A percentile compares a stretch with the other conserved stretches of the same genome.
Evolutionary conservation across 2,113 vertebrate species (phyloP).

Genomic region (Himantopus leucocephalus): DNA sequence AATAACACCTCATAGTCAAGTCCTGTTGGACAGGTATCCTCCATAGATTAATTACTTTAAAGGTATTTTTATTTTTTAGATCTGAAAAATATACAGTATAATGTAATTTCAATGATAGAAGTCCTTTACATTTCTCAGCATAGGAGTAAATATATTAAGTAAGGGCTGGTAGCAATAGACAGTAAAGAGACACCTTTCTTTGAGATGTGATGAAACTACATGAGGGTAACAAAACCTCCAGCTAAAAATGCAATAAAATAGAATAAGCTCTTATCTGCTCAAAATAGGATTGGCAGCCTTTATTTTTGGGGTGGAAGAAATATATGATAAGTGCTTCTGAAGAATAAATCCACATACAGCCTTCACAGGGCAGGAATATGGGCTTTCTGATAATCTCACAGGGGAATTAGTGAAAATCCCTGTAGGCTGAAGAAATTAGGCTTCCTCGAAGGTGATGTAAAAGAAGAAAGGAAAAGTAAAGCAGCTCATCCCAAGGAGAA

Average conservation of each 20-base stretch:
- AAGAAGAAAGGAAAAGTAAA: neutral
- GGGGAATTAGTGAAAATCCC: neutral
- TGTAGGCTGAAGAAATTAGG: neutral
- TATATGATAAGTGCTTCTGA: neutral
- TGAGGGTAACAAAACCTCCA: neutral
- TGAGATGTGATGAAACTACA: neutral
- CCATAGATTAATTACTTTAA: neutral
- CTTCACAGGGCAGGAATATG: neutral
- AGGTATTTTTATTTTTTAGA: neutral
- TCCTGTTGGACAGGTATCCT: neutral
- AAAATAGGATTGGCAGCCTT: neutral
- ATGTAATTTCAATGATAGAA: neutral
- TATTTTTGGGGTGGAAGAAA: neutral
- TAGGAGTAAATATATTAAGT: conserved; percentile 6
- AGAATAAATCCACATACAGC: neutral
- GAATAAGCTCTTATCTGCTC: neutral
- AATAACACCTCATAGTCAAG: neutral
- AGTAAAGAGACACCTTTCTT: neutral
- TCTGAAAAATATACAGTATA: neutral
- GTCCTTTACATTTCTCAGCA: neutral
- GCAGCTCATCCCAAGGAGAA: neutral
- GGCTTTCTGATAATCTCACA: neutral
- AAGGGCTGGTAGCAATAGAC: neutral
- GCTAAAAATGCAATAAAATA: conserved; percentile 4
- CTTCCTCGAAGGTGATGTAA: neutral